These are phyloP conservation scores for Pimpla rufipes DNA, from an alignment of 2,888 invertebrate species.

Conservation along the genomic window DNA sequence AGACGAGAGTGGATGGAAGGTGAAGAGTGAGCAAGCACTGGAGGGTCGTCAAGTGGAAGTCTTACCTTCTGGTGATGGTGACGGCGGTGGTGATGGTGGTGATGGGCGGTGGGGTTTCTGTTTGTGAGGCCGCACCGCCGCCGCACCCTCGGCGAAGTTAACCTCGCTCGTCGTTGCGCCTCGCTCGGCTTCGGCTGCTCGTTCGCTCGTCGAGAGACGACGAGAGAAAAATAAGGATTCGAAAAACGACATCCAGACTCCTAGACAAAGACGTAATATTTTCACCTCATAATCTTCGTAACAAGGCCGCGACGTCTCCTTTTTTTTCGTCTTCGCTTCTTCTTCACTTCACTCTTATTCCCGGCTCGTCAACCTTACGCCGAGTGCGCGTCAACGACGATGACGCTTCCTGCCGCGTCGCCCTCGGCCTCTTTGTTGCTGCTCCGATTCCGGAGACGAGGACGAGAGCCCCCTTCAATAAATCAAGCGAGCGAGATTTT, in stretches of 20 bases:
- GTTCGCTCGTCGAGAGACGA: constrained; percentile 2
- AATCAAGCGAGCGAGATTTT: constrained; percentile 74
- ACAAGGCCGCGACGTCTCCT: constrained; percentile 73
- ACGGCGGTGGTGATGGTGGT: background rate
- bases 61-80: constrained; percentile 11
- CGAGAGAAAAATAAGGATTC: constrained; percentile 37
- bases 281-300: constrained; percentile 79
- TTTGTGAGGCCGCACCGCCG: constrained; percentile 38
- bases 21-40: constrained; percentile 38
- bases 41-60: constrained; percentile 33
- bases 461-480: constrained; percentile 76
- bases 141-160: constrained; percentile 31
- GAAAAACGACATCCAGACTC: constrained; percentile 48
- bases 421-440: constrained; percentile 5
- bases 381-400: constrained; percentile 19
- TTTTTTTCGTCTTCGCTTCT: constrained; percentile 43
- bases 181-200: constrained; percentile 5
- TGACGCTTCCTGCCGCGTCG: background rate
- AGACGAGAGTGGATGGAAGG: constrained; percentile 68
- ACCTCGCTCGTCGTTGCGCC: constrained; percentile 22
- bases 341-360: constrained; percentile 64
- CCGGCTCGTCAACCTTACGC: constrained; percentile 20
- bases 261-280: constrained; percentile 59
- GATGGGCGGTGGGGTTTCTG: constrained; percentile 24
- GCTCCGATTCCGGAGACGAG: constrained; percentile 65